Evolutionary conservation across 2,113 vertebrate genomes (phyloP).

Genomic region (Rhinichthys klamathensis): DNA sequence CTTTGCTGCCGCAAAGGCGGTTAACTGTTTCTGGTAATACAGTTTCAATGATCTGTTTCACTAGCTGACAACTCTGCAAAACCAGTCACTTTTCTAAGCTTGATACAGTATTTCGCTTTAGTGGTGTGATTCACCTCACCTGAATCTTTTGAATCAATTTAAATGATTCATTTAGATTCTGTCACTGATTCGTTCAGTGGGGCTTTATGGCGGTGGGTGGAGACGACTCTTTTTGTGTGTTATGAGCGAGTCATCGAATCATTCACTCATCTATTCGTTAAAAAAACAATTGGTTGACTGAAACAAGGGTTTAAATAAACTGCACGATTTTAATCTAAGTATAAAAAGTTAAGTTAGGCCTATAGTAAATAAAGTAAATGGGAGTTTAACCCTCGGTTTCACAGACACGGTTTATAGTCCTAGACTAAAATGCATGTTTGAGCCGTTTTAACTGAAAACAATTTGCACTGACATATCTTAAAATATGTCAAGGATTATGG

Average conservation of each 20-base stretch:
- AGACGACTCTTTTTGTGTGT: not conserved
- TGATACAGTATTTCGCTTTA: not conserved
- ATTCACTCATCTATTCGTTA: not conserved
- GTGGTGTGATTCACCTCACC: not conserved
- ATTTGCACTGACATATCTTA: too few species aligned
- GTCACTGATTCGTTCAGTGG: not conserved
- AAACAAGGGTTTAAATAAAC: not conserved
- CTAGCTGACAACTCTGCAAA: not conserved
- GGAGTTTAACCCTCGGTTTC: too few species aligned
- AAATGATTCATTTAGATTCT: not conserved
- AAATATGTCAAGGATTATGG: too few species aligned
- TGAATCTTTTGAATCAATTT: not conserved
- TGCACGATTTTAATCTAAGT: not conserved
- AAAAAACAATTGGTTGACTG: not conserved
- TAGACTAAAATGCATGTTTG: too few species aligned
- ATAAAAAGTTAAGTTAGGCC: not conserved
- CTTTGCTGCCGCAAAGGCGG: not conserved
- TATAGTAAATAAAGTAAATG: not conserved
- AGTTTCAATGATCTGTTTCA: not conserved
- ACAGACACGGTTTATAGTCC: too few species aligned
- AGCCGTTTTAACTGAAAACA: too few species aligned
- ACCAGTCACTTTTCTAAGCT: not conserved
- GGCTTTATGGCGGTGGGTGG: not conserved
- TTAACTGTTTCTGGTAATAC: slow-evolving; percentile 5
- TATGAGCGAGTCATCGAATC: not conserved